Conservation (phyloP, 2,888 invertebrate species). For the Acleris literana region DNA sequence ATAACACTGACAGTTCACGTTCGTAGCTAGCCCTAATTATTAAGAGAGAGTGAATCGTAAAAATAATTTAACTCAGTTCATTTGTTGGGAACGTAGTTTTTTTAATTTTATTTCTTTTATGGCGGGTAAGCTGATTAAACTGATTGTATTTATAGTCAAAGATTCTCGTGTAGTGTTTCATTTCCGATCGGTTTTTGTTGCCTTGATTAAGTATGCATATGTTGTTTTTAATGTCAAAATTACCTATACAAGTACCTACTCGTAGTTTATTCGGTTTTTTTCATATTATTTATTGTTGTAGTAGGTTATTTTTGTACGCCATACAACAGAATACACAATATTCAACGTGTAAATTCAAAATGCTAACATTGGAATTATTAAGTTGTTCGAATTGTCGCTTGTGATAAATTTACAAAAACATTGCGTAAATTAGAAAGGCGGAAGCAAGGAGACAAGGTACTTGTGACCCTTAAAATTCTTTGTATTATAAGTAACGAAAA, state of each 20-base stretch:
- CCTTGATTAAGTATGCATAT: neutral
- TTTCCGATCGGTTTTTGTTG: slow-evolving; percentile 4
- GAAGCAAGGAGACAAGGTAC: slow-evolving; percentile 4
- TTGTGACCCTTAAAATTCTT: slow-evolving; percentile 31
- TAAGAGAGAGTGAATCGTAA: slow-evolving; percentile 80
- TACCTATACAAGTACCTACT: no score
- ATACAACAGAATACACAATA: no score
- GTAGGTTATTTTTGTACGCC: no score
- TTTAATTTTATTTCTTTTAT: slow-evolving; percentile 76
- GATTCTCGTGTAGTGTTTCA: neutral
- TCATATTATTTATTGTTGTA: no score
- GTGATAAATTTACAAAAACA: neutral
- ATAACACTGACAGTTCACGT: slow-evolving; percentile 81
- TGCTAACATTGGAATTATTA: neutral
- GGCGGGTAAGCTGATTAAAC: slow-evolving; percentile 69
- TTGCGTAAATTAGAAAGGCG: slow-evolving; percentile 1
- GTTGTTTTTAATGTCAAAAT: no score
- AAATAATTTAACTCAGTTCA: slow-evolving; percentile 81
- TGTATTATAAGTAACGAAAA: slow-evolving; percentile 62
- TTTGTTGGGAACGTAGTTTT: slow-evolving; percentile 76
- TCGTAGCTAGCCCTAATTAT: slow-evolving; percentile 73
- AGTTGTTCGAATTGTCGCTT: neutral
- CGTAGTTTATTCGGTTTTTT: no score
- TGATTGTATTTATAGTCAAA: slow-evolving; percentile 40
- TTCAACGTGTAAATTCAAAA: no score